Percentiles rank a stretch among this genome's conserved stretches.
Evolutionary conservation across 2,113 vertebrate species (phyloP).

Genomic region (Sporophila hypoxantha): DNA sequence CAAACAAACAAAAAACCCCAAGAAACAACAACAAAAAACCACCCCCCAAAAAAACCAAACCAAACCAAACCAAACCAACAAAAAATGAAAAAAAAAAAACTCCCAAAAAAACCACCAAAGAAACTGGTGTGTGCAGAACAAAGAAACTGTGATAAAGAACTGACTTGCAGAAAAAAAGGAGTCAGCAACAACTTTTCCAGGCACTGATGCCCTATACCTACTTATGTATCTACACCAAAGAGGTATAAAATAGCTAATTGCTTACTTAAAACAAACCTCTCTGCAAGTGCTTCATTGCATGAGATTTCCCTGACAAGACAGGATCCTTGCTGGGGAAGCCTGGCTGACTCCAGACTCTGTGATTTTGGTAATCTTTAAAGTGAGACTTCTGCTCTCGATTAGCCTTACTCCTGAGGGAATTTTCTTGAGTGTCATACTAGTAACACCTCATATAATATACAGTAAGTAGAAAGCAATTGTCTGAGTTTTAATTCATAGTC

Average conservation of each 20-base stretch:
- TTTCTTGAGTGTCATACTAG: neutral
- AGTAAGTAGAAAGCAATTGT: neutral
- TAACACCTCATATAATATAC: neutral
- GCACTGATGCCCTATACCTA: neutral
- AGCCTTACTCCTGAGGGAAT: neutral
- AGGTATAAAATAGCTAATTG: neutral
- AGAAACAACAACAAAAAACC: neutral
- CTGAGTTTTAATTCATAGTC: neutral
- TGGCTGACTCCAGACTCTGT: neutral
- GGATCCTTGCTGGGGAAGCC: neutral
- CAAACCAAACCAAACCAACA: neutral
- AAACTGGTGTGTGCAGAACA: neutral
- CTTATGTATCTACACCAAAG: neutral
- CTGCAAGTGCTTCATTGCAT: neutral
- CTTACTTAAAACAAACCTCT: neutral
- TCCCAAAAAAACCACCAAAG: neutral
- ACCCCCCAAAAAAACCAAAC: neutral
- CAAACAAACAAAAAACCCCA: neutral
- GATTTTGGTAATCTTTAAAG: neutral
- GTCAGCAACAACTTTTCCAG: neutral
- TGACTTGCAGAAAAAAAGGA: neutral
- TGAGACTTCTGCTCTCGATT: neutral
- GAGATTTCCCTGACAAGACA: neutral
- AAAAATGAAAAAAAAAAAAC: neutral
- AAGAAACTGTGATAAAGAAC: neutral